Conservation (phyloP, 2,113 vertebrate genomes). For the Nanorana parkeri region DNA sequence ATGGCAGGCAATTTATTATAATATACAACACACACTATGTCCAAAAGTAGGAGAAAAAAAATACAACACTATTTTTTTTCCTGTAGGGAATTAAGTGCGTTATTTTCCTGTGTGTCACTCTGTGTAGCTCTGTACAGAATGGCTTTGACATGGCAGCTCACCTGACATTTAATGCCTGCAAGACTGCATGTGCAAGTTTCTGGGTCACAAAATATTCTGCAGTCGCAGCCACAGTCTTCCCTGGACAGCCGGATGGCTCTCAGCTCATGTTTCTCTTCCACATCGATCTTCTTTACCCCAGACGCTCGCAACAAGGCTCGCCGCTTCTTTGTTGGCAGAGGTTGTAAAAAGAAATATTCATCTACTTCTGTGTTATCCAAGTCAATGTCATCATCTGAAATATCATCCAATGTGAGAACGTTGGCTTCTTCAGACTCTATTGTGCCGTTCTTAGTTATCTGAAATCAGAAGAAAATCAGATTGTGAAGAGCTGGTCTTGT, state of each 20-base stretch:
- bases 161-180: constrained; percentile 98
- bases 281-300: constrained; percentile 96
- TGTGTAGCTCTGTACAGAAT: not conserved
- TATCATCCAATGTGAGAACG: constrained; percentile 92
- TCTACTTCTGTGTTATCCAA: constrained; percentile 98
- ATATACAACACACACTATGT: no score
- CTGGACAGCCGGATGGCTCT: constrained; percentile 92
- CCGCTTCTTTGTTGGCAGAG: constrained; percentile 93
- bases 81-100: no score
- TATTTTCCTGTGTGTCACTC: no score
- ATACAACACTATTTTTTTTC: no score
- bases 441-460: constrained; percentile 96
- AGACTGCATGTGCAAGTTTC: constrained; percentile 97
- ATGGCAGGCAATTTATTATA: no score
- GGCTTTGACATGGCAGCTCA: constrained; percentile 63
- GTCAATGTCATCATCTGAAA: constrained; percentile 97
- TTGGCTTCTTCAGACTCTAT: constrained; percentile 95
- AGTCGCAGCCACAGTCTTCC: constrained; percentile 97
- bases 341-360: constrained; percentile 98
- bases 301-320: constrained; percentile 89
- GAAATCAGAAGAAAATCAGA: constrained; percentile 52
- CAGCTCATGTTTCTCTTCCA: constrained; percentile 96
- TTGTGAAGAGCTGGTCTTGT: no score
- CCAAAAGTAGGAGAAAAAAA: no score
- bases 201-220: constrained; percentile 93